Evolutionary conservation across 2,888 invertebrate genomes (phyloP).

Genomic region (Desoria tigrina): DNA sequence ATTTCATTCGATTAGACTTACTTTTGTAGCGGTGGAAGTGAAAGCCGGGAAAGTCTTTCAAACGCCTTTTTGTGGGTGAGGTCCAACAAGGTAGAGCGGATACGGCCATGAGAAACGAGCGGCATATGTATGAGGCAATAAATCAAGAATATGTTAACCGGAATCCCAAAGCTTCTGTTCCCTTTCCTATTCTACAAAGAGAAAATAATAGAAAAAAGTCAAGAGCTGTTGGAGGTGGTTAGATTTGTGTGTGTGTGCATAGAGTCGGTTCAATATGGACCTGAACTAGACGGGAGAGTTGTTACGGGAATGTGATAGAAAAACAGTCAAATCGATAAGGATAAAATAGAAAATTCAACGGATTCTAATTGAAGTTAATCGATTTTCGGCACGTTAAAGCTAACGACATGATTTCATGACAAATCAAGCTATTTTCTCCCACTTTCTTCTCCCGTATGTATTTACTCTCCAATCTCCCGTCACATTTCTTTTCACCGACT

Average conservation of each 20-base stretch:
- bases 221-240: neutral
- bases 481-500: no score
- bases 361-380: constrained; percentile 24
- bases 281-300: neutral
- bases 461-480: no score
- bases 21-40: no score
- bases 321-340: constrained; percentile 23
- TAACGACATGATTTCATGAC: constrained; percentile 31
- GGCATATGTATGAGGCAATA: constrained; percentile 9
- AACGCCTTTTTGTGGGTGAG: neutral
- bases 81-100: neutral
- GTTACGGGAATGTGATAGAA: neutral
- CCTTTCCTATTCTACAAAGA: neutral
- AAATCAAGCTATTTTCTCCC: constrained; percentile 17
- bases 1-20: no score
- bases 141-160: constrained; percentile 23
- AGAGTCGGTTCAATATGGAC: no score
- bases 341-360: constrained; percentile 15
- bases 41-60: no score
- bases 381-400: constrained; percentile 15
- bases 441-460: neutral
- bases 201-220: neutral
- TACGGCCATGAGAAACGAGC: constrained; percentile 11
- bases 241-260: neutral
- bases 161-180: constrained; percentile 9